Conservation (phyloP, 2,797 vertebrate species). For the Tapera naevia region DNA sequence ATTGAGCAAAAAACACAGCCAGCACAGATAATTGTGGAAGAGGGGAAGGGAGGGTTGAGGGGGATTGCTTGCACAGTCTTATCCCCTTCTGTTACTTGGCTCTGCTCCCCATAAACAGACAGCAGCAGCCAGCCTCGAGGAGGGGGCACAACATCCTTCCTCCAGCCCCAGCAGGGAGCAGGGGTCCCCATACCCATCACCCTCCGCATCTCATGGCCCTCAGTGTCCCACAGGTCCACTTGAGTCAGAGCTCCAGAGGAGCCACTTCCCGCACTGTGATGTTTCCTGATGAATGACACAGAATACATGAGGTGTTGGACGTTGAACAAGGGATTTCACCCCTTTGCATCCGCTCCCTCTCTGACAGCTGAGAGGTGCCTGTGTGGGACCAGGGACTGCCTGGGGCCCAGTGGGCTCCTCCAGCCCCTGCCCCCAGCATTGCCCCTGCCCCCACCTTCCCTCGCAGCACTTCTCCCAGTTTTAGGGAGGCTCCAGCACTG, state of each 20-base stretch:
- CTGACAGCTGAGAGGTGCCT: conserved; percentile 5
- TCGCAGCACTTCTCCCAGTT: not conserved
- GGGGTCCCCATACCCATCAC: not conserved
- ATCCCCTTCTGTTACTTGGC: not conserved
- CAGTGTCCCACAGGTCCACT: rapidly evolving
- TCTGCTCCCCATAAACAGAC: rapidly evolving
- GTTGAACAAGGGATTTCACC: not conserved
- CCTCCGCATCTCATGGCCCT: not conserved
- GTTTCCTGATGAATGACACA: not conserved
- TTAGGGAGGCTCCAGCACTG: not conserved
- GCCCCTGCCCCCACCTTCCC: not conserved
- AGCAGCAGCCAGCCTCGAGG: not conserved
- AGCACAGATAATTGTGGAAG: not conserved
- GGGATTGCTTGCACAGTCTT: rapidly evolving
- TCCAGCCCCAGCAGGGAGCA: not conserved
- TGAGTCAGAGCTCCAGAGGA: rapidly evolving
- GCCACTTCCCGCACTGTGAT: not conserved
- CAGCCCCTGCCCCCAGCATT: not conserved
- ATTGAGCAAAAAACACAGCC: not conserved
- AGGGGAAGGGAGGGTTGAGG: not conserved
- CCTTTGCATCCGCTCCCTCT: not conserved
- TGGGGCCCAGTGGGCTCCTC: not conserved
- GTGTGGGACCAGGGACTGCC: not conserved
- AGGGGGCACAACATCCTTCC: not conserved
- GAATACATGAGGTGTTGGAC: not conserved